A percentile compares a stretch with the other conserved stretches of the same genome.
These are phyloP conservation scores for Cyanoderma ruficeps DNA, from an alignment of 2,113 vertebrate genomes.

Conservation along the genomic window DNA sequence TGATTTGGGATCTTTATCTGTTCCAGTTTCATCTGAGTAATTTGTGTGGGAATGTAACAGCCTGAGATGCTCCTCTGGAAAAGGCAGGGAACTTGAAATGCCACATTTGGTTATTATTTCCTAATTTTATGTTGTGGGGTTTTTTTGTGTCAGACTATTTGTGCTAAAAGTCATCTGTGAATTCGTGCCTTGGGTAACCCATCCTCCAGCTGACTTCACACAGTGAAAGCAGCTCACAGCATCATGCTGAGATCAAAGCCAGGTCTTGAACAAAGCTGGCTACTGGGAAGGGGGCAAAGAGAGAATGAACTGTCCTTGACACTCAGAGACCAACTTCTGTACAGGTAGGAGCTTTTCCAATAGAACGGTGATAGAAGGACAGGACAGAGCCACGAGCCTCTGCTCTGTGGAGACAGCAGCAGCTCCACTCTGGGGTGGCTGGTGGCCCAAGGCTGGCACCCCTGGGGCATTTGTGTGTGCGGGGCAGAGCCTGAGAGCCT, in stretches of 20 bases:
- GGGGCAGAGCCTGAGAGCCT: background rate
- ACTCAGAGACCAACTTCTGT: background rate
- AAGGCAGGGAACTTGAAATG: constrained; percentile 27
- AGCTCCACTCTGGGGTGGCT: background rate
- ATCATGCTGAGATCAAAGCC: background rate
- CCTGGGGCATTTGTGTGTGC: accelerated
- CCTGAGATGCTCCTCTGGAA: constrained; percentile 23
- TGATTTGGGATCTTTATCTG: background rate
- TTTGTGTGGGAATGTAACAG: background rate
- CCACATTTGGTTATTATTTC: background rate
- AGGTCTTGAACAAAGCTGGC: background rate
- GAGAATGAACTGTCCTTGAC: background rate
- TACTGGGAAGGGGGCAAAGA: background rate
- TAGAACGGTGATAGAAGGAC: background rate
- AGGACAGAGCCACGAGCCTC: background rate
- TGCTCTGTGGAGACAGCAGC: background rate
- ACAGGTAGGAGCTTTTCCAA: background rate
- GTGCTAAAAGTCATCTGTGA: background rate
- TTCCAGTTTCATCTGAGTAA: constrained; percentile 8
- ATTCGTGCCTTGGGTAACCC: background rate
- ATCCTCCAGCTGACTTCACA: background rate
- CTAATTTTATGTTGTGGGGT: background rate
- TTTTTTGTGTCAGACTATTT: background rate
- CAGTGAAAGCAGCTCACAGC: background rate
- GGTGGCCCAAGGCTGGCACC: background rate